A percentile compares a stretch with the other conserved stretches of the same genome.
These are phyloP conservation scores for Perizoma affinitatum DNA, from an alignment of 2,888 invertebrate genomes.

Conservation along the genomic window DNA sequence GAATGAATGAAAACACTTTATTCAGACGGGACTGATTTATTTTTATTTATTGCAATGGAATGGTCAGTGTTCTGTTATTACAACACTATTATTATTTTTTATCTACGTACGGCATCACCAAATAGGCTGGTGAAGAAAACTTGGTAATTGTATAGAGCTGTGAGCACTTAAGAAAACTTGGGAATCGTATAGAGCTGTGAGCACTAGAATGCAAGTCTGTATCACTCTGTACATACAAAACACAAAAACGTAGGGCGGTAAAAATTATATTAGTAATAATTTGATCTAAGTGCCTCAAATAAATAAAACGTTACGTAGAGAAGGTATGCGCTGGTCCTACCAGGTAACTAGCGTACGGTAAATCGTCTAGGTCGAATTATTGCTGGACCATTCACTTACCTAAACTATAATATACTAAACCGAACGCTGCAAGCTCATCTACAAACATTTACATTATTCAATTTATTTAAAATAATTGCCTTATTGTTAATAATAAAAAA, in stretches of 20 bases:
- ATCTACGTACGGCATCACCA: neutral
- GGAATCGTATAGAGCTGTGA: constrained; percentile 6
- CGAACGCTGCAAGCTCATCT: constrained; percentile 80
- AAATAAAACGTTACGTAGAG: constrained; percentile 44
- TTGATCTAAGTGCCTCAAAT: constrained; percentile 14
- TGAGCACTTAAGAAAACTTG: neutral
- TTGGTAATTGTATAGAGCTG: constrained; percentile 2
- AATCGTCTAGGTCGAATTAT: constrained; percentile 38
- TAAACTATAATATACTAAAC: constrained; percentile 45
- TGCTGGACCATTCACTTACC: constrained; percentile 44
- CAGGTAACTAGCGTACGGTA: constrained; percentile 68
- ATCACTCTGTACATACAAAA: neutral
- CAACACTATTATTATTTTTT: too few relatives aligned
- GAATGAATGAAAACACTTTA: too few relatives aligned
- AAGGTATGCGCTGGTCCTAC: constrained; percentile 43
- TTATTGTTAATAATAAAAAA: constrained; percentile 45
- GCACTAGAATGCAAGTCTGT: neutral
- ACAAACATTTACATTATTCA: constrained; percentile 64
- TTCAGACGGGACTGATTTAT: neutral
- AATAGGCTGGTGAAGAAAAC: neutral
- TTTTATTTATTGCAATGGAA: neutral
- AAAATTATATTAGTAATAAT: neutral
- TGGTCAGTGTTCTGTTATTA: neutral
- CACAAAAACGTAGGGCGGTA: neutral
- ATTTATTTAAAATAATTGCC: constrained; percentile 62